Conservation (phyloP, 2,113 vertebrate genomes). For the Odocoileus virginianus region DNA sequence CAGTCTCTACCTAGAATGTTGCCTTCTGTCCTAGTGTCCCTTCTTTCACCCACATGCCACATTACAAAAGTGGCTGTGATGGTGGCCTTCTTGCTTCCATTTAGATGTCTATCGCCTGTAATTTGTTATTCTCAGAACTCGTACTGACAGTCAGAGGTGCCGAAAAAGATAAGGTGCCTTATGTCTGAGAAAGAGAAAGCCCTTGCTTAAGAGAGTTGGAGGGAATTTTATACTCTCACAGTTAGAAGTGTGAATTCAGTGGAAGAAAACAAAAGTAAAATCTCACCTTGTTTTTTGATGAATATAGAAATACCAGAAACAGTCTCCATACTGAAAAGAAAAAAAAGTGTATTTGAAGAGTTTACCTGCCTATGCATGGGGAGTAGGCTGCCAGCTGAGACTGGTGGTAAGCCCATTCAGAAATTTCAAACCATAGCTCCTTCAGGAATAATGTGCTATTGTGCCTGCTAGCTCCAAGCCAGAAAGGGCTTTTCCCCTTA, state of each 20-base stretch:
- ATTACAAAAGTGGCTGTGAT: background rate
- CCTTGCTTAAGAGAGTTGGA: background rate
- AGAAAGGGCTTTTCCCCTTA: conserved; percentile 70
- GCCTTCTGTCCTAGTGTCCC: background rate
- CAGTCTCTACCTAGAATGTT: background rate
- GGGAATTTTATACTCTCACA: background rate
- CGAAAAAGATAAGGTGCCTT: background rate
- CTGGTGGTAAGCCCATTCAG: conserved; percentile 73
- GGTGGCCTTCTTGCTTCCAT: background rate
- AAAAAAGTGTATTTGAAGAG: background rate
- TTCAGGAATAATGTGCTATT: conserved; percentile 75
- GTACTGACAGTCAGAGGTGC: background rate
- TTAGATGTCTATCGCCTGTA: background rate
- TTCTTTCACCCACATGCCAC: background rate
- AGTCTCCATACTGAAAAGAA: background rate
- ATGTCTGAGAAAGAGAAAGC: background rate
- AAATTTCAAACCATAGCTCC: conserved; percentile 73
- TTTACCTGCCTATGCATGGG: conserved; percentile 49
- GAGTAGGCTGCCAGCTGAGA: conserved; percentile 66
- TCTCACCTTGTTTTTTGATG: background rate
- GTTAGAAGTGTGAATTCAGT: background rate
- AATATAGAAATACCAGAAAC: background rate
- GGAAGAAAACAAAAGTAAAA: conserved; percentile 25
- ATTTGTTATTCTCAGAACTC: background rate
- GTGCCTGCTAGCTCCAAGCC: conserved; percentile 66